phyloP scores from a whole-genome alignment of 2,113 vertebrate genomes.

The Paracanthobrama guichenoti region DNA sequence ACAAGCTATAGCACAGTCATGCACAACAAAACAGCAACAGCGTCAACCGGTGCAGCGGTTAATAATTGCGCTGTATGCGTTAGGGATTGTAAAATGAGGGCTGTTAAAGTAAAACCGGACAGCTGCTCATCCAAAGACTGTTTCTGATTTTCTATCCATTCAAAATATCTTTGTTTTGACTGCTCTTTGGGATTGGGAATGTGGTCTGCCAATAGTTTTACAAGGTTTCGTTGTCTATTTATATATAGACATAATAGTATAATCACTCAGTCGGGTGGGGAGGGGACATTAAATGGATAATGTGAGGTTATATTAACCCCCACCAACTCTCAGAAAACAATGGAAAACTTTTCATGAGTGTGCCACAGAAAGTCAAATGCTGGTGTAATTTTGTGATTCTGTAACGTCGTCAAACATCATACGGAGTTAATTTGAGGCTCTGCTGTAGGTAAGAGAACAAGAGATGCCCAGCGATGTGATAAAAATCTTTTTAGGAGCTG shows the following conservation, averaged over 20 bases:
- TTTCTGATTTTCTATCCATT: conserved; percentile 7
- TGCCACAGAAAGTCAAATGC: not conserved
- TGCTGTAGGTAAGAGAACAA: conserved; percentile 66
- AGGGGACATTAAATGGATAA: conserved; percentile 37
- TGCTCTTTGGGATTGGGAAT: conserved; percentile 1
- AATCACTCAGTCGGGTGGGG: conserved; percentile 56
- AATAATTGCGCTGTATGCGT: conserved; percentile 28
- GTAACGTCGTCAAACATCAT: conserved; percentile 62
- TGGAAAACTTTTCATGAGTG: conserved; percentile 62
- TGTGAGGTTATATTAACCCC: conserved; percentile 42
- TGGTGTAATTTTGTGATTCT: conserved; percentile 57
- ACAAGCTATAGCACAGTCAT: conserved; percentile 62
- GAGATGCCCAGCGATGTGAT: conserved; percentile 14
- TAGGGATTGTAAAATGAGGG: conserved; percentile 16
- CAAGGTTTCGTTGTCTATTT: conserved; percentile 55
- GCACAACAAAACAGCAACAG: conserved; percentile 54
- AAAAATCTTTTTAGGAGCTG: conserved; percentile 45
- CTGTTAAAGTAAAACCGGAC: conserved; percentile 57
- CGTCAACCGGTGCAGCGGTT: conserved; percentile 53
- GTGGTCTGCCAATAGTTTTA: conserved; percentile 41
- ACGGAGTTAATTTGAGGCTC: conserved; percentile 67
- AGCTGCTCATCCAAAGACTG: conserved; percentile 46
- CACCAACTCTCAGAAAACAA: conserved; percentile 47
- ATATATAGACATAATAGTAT: conserved; percentile 65
- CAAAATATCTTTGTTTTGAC: conserved; percentile 21